These are phyloP conservation scores for Pandemis heparana DNA, from an alignment of 2,888 invertebrate species.

Conservation along the genomic window DNA sequence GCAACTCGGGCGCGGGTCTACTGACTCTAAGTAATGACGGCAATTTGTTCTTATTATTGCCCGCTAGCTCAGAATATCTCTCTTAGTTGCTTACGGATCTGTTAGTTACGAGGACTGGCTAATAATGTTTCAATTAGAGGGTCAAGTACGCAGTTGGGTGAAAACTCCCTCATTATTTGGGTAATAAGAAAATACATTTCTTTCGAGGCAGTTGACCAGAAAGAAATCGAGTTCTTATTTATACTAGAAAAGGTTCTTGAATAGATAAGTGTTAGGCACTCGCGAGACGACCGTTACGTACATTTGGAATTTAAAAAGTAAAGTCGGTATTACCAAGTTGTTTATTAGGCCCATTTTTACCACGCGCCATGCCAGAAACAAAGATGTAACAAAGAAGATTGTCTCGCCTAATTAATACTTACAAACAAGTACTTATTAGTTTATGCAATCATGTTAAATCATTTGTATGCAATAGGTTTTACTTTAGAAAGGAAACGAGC, in stretches of 20 bases:
- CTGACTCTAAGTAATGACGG: conserved; percentile 41
- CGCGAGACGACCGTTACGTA: background rate
- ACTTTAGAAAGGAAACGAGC: too few relatives aligned
- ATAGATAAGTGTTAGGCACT: background rate
- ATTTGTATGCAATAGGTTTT: too few relatives aligned
- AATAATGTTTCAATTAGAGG: conserved; percentile 22
- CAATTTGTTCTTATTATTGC: conserved; percentile 43
- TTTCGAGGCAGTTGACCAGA: background rate
- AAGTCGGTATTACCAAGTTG: background rate
- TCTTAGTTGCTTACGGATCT: conserved; percentile 25
- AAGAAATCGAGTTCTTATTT: background rate
- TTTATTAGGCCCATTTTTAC: too few relatives aligned
- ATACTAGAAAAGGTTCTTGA: background rate
- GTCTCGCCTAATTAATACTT: too few relatives aligned
- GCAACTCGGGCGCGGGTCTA: conserved; percentile 29
- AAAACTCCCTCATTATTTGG: conserved; percentile 5
- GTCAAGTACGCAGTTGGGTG: conserved; percentile 1
- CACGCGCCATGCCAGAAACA: too few relatives aligned
- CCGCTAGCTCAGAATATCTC: conserved; percentile 31
- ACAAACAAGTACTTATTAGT: too few relatives aligned
- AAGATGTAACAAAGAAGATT: too few relatives aligned
- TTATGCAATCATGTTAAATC: too few relatives aligned
- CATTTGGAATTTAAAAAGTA: background rate
- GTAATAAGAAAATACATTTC: conserved; percentile 6
- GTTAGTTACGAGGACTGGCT: conserved; percentile 25